Evolutionary conservation across 1,140 invertebrate genomes (phyloP), one percentile per base, ranked within the genome.

Genomic region (Drosophila serrata): DNA sequence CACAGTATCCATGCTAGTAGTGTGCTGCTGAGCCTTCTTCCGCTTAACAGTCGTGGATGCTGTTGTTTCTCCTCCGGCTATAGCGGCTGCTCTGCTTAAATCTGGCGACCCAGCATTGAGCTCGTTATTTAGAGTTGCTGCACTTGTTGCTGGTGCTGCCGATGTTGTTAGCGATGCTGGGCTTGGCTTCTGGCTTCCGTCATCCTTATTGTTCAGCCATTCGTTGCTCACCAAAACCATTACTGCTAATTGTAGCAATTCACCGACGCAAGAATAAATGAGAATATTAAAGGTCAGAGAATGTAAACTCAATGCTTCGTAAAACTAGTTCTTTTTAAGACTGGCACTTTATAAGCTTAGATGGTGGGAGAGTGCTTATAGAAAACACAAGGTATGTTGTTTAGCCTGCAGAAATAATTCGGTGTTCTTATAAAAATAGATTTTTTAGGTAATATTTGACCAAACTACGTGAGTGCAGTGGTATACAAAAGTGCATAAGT

Each of bases 171-270:
- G 19, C 31, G 61, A 15, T 15, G 53, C 15, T 43, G 61, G 9
- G 35, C 27, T 49, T 45, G 58, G 15, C 24, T 84, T 78, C 17
- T 75, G 68, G 33, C 74, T 53, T 24, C 19, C 74, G 37, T 84
- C 85, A 81, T 84, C 80, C 62, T 84, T 90, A 39, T 74, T 85
- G 31, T 43, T 68, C 42, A 40, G 51, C 85, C 74, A 84, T 81
- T 90, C 85, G 42, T 84, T 90, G 48, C 85, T 81, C 46, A 81
- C 85, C 65, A 90, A 79, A 65, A 90, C 85, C 85, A 90, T 90
- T 64, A 79, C 85, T 85, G 29, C 51, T 60, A 15, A 59, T 49
- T 59, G 63, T 37, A 53, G 46, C 33, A 64, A 33, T 35, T 62
- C 6, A 42, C 42, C 13, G 15, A 15, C 11, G 19, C 39, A 8